Percentiles rank a stretch among this genome's conserved stretches.
phyloP scores from a whole-genome alignment of 2,888 invertebrate genomes.

The Cryptophagus acutangulus region DNA sequence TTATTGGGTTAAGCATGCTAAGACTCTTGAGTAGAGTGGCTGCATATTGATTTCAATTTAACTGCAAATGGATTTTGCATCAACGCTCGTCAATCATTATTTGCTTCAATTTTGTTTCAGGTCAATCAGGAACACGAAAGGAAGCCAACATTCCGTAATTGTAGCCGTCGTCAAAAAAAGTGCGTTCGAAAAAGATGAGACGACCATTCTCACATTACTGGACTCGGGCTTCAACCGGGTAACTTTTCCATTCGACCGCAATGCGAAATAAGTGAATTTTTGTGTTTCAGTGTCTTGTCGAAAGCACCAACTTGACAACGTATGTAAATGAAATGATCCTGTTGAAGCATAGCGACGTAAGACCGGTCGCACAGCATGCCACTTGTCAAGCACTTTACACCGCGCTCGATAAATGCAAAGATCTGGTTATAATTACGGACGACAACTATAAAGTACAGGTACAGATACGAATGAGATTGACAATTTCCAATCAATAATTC shows the following conservation, averaged over 20 bases:
- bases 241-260: slow-evolving; percentile 35
- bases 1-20: no score
- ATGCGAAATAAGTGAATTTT: slow-evolving; percentile 4
- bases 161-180: slow-evolving; percentile 84
- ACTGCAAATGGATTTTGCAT: no score
- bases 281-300: slow-evolving; percentile 58
- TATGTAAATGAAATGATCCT: slow-evolving; percentile 70
- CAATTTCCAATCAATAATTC: no score
- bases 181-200: slow-evolving; percentile 78
- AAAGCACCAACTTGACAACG: slow-evolving; percentile 58
- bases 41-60: no score
- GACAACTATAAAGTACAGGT: slow-evolving; percentile 79
- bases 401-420: slow-evolving; percentile 80
- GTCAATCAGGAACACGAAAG: slow-evolving; percentile 69
- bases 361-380: slow-evolving; percentile 70
- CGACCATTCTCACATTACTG: slow-evolving; percentile 68
- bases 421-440: slow-evolving; percentile 84
- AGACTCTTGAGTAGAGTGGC: no score
- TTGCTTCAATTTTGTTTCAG: slow-evolving; percentile 58
- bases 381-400: slow-evolving; percentile 77
- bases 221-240: slow-evolving; percentile 87
- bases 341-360: slow-evolving; percentile 72
- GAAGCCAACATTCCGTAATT: slow-evolving; percentile 72
- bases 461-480: no score
- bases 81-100: no score